phyloP scores from a whole-genome alignment of 2,113 vertebrate species.

The Paratilapia polleni region DNA sequence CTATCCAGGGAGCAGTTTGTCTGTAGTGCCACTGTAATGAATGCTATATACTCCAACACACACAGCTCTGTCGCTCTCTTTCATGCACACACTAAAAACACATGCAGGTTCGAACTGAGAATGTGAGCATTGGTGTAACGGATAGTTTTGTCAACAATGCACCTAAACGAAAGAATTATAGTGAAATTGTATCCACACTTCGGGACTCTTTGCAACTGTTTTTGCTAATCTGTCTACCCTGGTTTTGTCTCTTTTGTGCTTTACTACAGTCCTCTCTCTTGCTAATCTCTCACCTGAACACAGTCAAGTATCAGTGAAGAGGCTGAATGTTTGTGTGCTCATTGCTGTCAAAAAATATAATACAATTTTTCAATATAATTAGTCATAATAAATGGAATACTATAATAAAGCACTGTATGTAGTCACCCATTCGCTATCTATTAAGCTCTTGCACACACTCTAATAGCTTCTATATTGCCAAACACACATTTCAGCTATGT shows the following conservation, averaged over 20 bases:
- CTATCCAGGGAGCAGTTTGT: conserved; percentile 78
- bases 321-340: not conserved
- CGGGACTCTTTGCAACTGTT: not conserved
- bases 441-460: not conserved
- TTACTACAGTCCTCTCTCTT: not conserved
- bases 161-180: conserved; percentile 26
- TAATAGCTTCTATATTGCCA: conserved; percentile 56
- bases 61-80: conserved; percentile 10
- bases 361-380: not conserved
- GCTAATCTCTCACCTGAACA: not conserved
- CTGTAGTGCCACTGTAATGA: conserved; percentile 72
- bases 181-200: not conserved
- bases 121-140: conserved; percentile 9
- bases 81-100: conserved; percentile 6
- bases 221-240: not conserved
- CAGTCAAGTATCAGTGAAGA: not conserved
- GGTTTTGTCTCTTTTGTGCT: not conserved
- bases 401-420: not conserved
- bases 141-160: conserved; percentile 43
- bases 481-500: conserved; percentile 49
- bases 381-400: not conserved
- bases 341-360: not conserved
- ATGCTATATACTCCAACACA: conserved; percentile 62
- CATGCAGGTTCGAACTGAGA: conserved; percentile 19
- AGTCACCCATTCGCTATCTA: not conserved